These are phyloP conservation scores for Dasyurus viverrinus DNA, from an alignment of 2,113 vertebrate genomes.

Conservation along the genomic window DNA sequence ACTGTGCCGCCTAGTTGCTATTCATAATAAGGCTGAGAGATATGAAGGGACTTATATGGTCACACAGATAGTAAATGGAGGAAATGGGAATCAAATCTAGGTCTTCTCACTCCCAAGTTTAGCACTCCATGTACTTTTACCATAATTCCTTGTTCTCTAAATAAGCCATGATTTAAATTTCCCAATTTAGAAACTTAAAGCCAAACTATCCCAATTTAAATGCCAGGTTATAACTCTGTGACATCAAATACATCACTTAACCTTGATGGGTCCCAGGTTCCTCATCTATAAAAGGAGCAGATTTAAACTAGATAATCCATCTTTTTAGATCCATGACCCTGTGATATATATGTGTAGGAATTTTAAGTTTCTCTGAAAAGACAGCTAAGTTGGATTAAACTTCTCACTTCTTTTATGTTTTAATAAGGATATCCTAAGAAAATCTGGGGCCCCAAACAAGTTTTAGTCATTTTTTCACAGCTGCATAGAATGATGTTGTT, in stretches of 20 bases:
- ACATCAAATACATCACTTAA: neutral
- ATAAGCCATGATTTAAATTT: neutral
- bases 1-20: neutral
- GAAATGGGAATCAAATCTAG: neutral
- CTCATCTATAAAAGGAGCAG: neutral
- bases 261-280: neutral
- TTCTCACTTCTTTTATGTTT: neutral
- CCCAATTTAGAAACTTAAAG: neutral
- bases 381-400: neutral
- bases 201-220: neutral
- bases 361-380: neutral
- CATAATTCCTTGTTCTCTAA: neutral
- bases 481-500: neutral
- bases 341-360: neutral
- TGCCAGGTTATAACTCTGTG: neutral
- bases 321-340: neutral
- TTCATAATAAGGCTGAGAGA: neutral
- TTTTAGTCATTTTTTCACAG: neutral
- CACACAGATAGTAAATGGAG: neutral
- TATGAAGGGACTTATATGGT: neutral
- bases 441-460: neutral
- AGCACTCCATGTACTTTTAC: neutral
- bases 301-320: neutral
- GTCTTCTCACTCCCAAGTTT: neutral
- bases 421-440: neutral